phyloP scores from a whole-genome alignment of 2,113 vertebrate genomes.

The Antechinus stuartii region DNA sequence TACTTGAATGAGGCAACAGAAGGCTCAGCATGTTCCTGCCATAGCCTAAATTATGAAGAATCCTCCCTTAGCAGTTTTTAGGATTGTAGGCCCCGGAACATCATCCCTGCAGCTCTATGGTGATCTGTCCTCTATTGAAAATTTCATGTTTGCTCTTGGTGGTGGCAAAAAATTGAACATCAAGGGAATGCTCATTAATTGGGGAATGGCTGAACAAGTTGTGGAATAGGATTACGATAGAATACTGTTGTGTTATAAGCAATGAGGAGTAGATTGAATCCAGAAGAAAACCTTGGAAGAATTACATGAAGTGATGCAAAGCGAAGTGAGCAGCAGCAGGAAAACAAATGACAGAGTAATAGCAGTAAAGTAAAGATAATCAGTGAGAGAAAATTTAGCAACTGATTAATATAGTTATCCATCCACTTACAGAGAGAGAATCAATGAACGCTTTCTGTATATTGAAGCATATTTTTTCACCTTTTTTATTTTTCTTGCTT shows the following conservation, averaged over 20 bases:
- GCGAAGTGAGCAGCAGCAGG: background rate
- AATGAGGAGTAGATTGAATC: background rate
- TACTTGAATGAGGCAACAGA: background rate
- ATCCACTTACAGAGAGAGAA: background rate
- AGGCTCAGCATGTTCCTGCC: background rate
- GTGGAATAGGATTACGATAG: background rate
- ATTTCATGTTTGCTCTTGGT: background rate
- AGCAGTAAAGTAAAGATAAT: background rate
- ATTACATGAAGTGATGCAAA: background rate
- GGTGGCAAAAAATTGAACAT: background rate
- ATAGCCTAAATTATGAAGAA: too few species aligned
- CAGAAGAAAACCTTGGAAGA: background rate
- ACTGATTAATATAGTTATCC: background rate
- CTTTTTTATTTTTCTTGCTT: background rate
- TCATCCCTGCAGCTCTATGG: background rate
- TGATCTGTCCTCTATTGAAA: background rate
- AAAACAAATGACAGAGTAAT: background rate
- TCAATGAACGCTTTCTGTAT: background rate
- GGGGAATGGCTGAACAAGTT: background rate
- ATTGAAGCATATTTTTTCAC: background rate
- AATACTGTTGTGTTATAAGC: background rate
- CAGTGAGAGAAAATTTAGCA: background rate
- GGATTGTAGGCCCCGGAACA: background rate
- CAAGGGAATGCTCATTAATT: background rate
- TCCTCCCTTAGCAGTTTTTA: background rate